Conservation (phyloP, 2,888 invertebrate genomes). For the Latheticus oryzae region DNA sequence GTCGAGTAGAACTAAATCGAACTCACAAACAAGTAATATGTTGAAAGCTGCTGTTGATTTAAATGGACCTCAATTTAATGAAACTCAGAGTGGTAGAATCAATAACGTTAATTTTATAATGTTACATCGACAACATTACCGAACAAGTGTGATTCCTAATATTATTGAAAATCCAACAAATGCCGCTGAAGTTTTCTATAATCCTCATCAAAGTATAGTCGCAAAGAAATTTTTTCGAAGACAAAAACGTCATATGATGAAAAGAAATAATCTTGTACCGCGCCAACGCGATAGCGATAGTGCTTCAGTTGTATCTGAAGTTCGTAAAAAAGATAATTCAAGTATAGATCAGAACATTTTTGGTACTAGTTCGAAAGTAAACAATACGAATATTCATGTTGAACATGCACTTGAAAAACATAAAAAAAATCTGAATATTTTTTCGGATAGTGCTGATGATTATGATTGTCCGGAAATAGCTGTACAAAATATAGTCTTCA, state of each 20-base stretch:
- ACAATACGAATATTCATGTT: slow-evolving; percentile 84
- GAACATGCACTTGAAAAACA: slow-evolving; percentile 73
- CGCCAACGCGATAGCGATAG: slow-evolving; percentile 69
- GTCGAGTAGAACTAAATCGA: slow-evolving; percentile 74
- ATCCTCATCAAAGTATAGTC: slow-evolving; percentile 93
- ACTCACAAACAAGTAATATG: slow-evolving; percentile 72
- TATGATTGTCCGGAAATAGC: slow-evolving; percentile 61
- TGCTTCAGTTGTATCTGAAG: slow-evolving; percentile 58
- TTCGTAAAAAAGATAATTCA: slow-evolving; percentile 63
- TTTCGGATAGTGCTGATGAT: slow-evolving; percentile 74
- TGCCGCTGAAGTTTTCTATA: slow-evolving; percentile 87
- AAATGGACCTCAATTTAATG: slow-evolving; percentile 68
- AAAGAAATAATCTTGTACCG: slow-evolving; percentile 79
- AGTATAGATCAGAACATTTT: slow-evolving; percentile 70
- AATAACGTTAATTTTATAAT: slow-evolving; percentile 79
- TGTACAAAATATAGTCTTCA: slow-evolving; percentile 58
- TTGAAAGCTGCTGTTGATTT: slow-evolving; percentile 74
- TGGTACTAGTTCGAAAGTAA: slow-evolving; percentile 80
- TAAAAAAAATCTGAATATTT: slow-evolving; percentile 74
- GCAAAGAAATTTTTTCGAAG: slow-evolving; percentile 93
- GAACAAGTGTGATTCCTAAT: slow-evolving; percentile 70
- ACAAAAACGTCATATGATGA: slow-evolving; percentile 77
- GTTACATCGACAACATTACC: slow-evolving; percentile 78
- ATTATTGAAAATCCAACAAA: slow-evolving; percentile 69
- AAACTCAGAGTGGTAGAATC: slow-evolving; percentile 61